A percentile compares a stretch with the other conserved stretches of the same genome.
phyloP scores from a whole-genome alignment of 2,888 invertebrate genomes.

The Odontothrips loti region DNA sequence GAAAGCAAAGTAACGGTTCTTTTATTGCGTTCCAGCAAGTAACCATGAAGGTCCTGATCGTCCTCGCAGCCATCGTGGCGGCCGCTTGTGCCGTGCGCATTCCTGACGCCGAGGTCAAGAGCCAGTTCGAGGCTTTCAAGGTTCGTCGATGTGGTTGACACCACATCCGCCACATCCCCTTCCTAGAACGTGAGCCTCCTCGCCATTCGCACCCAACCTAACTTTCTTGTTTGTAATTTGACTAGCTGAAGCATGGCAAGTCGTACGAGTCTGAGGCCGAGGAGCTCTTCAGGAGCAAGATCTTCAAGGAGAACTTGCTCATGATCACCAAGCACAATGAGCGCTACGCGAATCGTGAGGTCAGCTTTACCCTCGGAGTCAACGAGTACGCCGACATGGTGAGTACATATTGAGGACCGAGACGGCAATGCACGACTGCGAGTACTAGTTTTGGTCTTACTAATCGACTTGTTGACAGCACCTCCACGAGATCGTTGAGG shows the following conservation, averaged over 20 bases:
- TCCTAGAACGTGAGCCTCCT: too few relatives aligned
- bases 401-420: conserved; percentile 33
- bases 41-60: background rate
- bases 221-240: conserved; percentile 34
- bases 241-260: conserved; percentile 59
- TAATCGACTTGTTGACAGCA: conserved; percentile 46
- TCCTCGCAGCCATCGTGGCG: background rate
- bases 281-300: conserved; percentile 78
- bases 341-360: conserved; percentile 58
- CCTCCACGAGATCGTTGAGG: conserved; percentile 69
- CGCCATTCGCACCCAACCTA: too few relatives aligned
- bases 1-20: background rate
- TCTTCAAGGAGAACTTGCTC: conserved; percentile 79
- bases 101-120: background rate
- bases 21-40: background rate
- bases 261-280: conserved; percentile 65
- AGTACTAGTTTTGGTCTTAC: background rate
- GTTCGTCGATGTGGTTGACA: conserved; percentile 43
- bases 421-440: background rate
- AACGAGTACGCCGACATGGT: conserved; percentile 82
- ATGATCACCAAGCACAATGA: conserved; percentile 80
- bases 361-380: conserved; percentile 61
- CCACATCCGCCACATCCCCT: too few relatives aligned
- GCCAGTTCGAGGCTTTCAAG: conserved; percentile 41
- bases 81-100: background rate